phyloP scores from a whole-genome alignment of 2,888 invertebrate species.

The Oscheius myriophilus region DNA sequence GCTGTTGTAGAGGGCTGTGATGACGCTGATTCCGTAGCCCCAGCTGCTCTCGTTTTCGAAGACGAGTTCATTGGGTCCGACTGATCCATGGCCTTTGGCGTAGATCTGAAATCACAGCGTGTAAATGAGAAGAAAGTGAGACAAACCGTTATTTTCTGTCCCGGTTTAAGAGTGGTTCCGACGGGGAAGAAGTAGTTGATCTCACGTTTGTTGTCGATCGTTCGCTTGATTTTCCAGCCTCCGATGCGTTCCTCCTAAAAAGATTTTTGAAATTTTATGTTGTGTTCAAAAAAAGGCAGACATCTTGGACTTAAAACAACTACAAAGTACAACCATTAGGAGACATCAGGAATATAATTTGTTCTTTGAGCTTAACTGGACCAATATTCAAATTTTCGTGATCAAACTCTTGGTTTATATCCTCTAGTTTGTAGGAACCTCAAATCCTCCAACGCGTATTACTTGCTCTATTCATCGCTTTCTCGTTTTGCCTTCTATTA shows the following conservation, averaged over 20 bases:
- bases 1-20: slow-evolving; percentile 23
- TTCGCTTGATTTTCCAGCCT: slow-evolving; percentile 21
- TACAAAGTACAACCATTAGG: too few species aligned
- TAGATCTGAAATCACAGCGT: slow-evolving; percentile 68
- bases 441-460: too few species aligned
- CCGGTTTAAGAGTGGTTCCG: slow-evolving; percentile 11
- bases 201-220: slow-evolving; percentile 8
- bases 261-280: background rate
- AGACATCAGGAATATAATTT: too few species aligned
- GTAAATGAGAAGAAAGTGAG: background rate
- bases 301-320: too few species aligned
- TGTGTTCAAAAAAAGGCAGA: too few species aligned
- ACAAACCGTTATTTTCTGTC: slow-evolving; percentile 12
- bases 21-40: slow-evolving; percentile 71
- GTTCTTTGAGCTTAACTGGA: too few species aligned
- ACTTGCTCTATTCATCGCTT: too few species aligned
- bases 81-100: slow-evolving; percentile 67
- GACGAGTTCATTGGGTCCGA: slow-evolving; percentile 57
- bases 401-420: too few species aligned
- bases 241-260: slow-evolving; percentile 20
- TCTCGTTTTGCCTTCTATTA: too few species aligned
- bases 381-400: too few species aligned
- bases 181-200: slow-evolving; percentile 19
- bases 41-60: slow-evolving; percentile 64
- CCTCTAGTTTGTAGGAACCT: too few species aligned